Percentiles rank a stretch among this genome's conserved stretches.
These are phyloP conservation scores for Anthopleura xanthogrammica DNA, from an alignment of 92 coral and sea anemone species.

Conservation along the genomic window DNA sequence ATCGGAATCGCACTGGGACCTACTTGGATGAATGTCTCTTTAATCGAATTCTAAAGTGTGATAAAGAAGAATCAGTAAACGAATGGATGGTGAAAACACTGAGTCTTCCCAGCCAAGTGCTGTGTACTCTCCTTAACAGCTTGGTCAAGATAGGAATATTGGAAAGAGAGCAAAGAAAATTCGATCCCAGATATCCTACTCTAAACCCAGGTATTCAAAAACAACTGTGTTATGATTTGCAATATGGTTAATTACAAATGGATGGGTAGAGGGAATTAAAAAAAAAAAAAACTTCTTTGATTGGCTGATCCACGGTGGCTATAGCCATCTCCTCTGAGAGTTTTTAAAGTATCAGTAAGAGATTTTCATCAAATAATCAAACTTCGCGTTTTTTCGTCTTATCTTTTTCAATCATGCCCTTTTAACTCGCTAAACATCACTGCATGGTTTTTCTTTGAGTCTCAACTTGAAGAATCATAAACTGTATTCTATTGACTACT, in stretches of 20 bases:
- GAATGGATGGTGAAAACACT: slow-evolving; percentile 58
- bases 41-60: slow-evolving; percentile 54
- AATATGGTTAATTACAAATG: too few species aligned
- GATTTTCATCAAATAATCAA: too few species aligned
- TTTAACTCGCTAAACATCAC: too few species aligned
- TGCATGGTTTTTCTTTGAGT: too few species aligned
- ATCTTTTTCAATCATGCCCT: too few species aligned
- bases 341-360: too few species aligned
- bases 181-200: slow-evolving; percentile 31
- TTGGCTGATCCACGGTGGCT: too few species aligned
- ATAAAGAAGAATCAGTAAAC: slow-evolving; percentile 29
- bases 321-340: too few species aligned
- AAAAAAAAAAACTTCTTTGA: too few species aligned
- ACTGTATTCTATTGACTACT: too few species aligned
- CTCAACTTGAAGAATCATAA: too few species aligned
- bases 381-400: too few species aligned
- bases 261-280: neutral
- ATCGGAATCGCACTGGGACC: slow-evolving; percentile 56
- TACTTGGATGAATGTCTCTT: slow-evolving; percentile 67
- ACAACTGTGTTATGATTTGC: neutral
- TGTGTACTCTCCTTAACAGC: slow-evolving; percentile 55
- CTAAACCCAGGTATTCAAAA: slow-evolving; percentile 52
- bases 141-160: slow-evolving; percentile 64
- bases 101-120: slow-evolving; percentile 46
- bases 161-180: slow-evolving; percentile 25